These are phyloP conservation scores for Thamnophis sirtalis DNA, from an alignment of 2,113 vertebrate genomes.

Conservation along the genomic window DNA sequence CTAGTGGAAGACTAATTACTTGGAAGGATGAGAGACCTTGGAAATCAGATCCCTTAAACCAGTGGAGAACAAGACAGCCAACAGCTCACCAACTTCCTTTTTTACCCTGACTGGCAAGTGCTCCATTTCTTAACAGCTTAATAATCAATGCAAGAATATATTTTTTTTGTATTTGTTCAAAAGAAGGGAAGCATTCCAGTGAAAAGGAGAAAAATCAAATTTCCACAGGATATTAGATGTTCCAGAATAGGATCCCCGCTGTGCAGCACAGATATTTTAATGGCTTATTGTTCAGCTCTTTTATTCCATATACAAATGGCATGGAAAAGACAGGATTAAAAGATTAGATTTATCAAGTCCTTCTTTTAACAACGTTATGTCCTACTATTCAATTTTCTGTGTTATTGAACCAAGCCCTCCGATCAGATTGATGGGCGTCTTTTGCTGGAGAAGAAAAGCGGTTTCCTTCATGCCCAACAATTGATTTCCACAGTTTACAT, in stretches of 20 bases:
- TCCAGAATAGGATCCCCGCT: conserved; percentile 49
- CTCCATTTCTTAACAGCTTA: conserved; percentile 5
- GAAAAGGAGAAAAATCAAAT: conserved; percentile 46
- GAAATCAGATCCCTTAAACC: neutral
- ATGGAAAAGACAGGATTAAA: conserved; percentile 61
- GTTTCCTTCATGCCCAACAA: conserved; percentile 52
- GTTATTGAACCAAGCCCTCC: conserved; percentile 46
- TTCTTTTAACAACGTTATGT: conserved; percentile 36
- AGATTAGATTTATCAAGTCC: conserved; percentile 61
- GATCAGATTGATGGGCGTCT: conserved; percentile 39
- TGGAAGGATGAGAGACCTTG: neutral
- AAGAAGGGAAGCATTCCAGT: neutral
- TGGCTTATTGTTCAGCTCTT: conserved; percentile 41
- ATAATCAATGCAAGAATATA: neutral
- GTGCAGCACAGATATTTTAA: conserved; percentile 59
- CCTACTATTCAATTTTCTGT: conserved; percentile 53
- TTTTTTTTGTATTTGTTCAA: neutral
- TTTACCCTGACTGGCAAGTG: neutral
- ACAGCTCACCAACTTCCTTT: neutral
- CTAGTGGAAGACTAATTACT: neutral
- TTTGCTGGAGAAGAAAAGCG: conserved; percentile 40
- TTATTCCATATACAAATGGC: conserved; percentile 49
- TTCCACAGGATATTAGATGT: conserved; percentile 35
- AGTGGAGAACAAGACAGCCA: neutral
- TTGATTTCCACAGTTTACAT: conserved; percentile 61